Base-by-base conservation (phyloP, 2,797 vertebrate species). In the Alfaro cultratus region DNA sequence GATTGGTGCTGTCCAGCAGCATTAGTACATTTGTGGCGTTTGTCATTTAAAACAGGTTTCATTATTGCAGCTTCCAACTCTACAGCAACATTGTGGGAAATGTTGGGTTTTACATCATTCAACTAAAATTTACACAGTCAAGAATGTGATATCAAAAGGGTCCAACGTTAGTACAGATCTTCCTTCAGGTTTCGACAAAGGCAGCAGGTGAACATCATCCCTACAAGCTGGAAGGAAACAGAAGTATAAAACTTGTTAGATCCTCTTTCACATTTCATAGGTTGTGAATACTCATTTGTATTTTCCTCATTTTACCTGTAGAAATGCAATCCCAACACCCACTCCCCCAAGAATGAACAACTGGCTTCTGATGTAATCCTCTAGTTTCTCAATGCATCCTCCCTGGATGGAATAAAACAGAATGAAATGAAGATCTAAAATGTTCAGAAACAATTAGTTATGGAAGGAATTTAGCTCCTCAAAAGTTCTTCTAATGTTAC, bases 181-280 rank as follows among this genome's bases (percentile, higher is more conserved):
- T 96, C 91, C 86, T 97, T 97, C 88, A 98, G 93, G 90, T 94
- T 98, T 91, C 82, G 95, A 93, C 98, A 97, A 79, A 99, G 95
- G 90, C 98, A 99, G 95, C 97, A 99, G 10, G 98, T 98, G 90
- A 99, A 97, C 93, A 99, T 95, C 97, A 99, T 99, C 83, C 99
- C 99, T 1, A 99, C 94, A 84, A 99, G 95, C 99, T 99, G 89
- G 36, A 91, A 85, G 39, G 78, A 36, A 13, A 41, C 36, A 94
- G 5, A 88, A 51, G 81, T 1, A 0, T 81, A 51, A 45, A 86
- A 53, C 18, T 23, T 51, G 13, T 87, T 78, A 89, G 49, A 83
- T 81, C 13, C 21, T 31, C 15, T 67, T 21, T 62, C 13, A 11
- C 12, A 74, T 85, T 75, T 57, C 75, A 79, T 60, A 4, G 34